A percentile compares a stretch with the other conserved stretches of the same genome.
phyloP scores from a whole-genome alignment of 2,113 vertebrate species.

The Oreochromis aureus region DNA sequence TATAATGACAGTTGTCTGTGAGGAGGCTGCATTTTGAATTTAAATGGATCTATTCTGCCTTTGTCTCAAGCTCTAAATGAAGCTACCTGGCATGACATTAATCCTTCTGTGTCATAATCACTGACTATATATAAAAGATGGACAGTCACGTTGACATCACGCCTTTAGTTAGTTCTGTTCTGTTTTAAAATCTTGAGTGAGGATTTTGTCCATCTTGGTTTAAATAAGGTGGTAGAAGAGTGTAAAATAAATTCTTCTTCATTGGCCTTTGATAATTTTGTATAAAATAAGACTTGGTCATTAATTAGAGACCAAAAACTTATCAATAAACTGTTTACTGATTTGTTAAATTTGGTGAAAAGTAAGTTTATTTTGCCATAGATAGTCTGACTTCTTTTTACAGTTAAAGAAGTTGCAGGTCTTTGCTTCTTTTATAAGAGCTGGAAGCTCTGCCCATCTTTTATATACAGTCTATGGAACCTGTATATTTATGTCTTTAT shows the following conservation, averaged over 20 bases:
- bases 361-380: not conserved
- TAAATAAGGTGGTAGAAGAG: not conserved
- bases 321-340: not conserved
- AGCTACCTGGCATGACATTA: not conserved
- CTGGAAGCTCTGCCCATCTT: not conserved
- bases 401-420: not conserved
- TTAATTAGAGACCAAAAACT: not conserved
- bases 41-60: not conserved
- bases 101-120: not conserved
- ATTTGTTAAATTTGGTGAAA: not conserved
- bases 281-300: not conserved
- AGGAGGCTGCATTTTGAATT: slow-evolving; percentile 9
- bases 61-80: not conserved
- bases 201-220: not conserved
- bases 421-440: not conserved
- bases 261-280: not conserved
- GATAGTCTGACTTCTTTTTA: not conserved
- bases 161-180: not conserved
- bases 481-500: not conserved
- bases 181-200: not conserved
- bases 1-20: slow-evolving; percentile 25
- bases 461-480: not conserved
- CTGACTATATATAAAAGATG: not conserved
- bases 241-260: not conserved
- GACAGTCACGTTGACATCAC: not conserved